Evolutionary conservation across 92 coral and sea anemone species (phyloP), one percentile per base, ranked within the genome.

Genomic region (Parazoanthus swiftii): DNA sequence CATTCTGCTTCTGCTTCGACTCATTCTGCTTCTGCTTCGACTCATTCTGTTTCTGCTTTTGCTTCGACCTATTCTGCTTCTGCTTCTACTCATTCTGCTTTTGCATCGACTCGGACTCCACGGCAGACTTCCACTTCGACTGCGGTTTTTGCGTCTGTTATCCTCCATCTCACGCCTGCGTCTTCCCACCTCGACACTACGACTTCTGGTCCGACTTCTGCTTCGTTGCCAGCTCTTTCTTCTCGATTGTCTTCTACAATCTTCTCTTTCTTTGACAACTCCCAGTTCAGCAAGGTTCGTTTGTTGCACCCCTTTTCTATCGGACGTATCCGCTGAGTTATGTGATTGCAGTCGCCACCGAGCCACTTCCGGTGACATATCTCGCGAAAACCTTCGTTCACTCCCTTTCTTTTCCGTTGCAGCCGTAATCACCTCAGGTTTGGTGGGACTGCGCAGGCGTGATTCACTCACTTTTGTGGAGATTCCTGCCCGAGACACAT

Each of bases 71-170:
- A n/a, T 42, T 21, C 86, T 82, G 59, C 86, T 68, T 5, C 25
- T 63, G 25, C 70, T 63, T 63, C 70, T 14, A 33, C 77, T 74
- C 39, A 25, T 74, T 74, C 39, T 8, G 66, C 87, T 84, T 25
- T 76, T 48, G 25, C 79, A 26, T 4, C 44, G 39, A 48, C 87
- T 84, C 72, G 78, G 48, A 48, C 77, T 71, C 23, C 79, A 23
- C 10, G 85, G 10, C 29, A 11, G 37, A 10, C 76, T 9, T 6
- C 29, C 16, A 16, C 86, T 71, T 70, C 87, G 26, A 70, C 67
- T 39, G 18, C 21, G 74, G 1, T n/a, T 37, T 21, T 76, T 20
- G 7, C 8, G 70, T 21, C 26, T 20, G 70, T 63, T 3, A 20
- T 63, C 25, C 3, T 23, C 79, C 48, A 38, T 8, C 14, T 14